Conservation (phyloP, 2,113 vertebrate genomes). For the Atractosteus spatula region DNA sequence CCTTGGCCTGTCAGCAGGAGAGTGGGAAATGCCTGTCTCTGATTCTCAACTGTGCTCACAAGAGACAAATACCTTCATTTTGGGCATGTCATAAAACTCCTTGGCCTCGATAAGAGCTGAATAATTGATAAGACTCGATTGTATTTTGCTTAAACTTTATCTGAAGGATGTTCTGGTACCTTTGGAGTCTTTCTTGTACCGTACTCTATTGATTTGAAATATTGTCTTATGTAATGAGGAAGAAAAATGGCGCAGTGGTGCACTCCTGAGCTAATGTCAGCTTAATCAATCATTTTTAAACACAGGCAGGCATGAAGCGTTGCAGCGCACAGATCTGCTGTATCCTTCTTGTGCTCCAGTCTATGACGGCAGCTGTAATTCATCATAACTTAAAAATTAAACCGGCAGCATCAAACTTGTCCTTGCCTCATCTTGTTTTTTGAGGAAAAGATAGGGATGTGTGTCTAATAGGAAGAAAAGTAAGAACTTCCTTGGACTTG, state of each 20-base stretch:
- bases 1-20: background rate
- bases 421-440: constrained; percentile 56
- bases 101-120: constrained; percentile 5
- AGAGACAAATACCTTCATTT: background rate
- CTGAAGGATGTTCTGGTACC: constrained; percentile 63
- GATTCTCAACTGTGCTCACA: too few species aligned
- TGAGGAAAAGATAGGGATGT: constrained; percentile 34
- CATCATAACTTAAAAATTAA: constrained; percentile 69
- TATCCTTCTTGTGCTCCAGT: constrained; percentile 62
- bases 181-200: constrained; percentile 61
- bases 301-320: constrained; percentile 61
- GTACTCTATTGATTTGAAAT: constrained; percentile 69
- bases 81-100: constrained; percentile 30
- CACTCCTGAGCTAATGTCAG: constrained; percentile 71
- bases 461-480: constrained; percentile 12
- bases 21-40: background rate
- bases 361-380: constrained; percentile 67
- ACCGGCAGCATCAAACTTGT: constrained; percentile 59
- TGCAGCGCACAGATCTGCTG: constrained; percentile 49
- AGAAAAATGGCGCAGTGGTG: constrained; percentile 62
- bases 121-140: constrained; percentile 40
- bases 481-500: background rate
- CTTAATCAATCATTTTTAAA: constrained; percentile 85
- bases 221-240: constrained; percentile 69
- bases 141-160: constrained; percentile 57